A percentile compares a stretch with the other conserved stretches of the same genome.
These are phyloP conservation scores for Nipponia nippon DNA, from an alignment of 2,113 vertebrate genomes.

Conservation along the genomic window DNA sequence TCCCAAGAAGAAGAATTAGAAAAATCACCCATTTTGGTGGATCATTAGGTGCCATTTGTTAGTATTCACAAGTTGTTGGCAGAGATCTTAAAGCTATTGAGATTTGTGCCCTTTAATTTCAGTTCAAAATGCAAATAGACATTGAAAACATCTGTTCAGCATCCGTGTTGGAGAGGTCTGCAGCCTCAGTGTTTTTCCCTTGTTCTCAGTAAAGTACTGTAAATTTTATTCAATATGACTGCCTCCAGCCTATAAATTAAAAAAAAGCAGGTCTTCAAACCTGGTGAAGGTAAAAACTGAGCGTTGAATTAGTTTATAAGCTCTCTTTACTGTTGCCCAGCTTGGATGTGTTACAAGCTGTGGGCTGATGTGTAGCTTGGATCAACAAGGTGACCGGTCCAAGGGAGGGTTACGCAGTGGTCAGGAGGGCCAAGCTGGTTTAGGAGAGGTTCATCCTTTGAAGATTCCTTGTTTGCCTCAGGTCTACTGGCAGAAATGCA, in stretches of 20 bases:
- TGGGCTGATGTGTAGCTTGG: neutral
- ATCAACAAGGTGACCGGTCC: neutral
- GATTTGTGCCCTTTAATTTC: constrained; percentile 54
- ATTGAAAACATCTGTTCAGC: constrained; percentile 28
- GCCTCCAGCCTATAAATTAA: neutral
- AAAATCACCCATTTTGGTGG: neutral
- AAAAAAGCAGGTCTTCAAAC: neutral
- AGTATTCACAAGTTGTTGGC: neutral
- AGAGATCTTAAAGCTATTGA: neutral
- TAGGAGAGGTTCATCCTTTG: neutral
- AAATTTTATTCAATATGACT: neutral
- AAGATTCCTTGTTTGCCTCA: neutral
- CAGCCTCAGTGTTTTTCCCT: neutral
- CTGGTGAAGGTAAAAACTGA: neutral
- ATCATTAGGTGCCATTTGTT: constrained; percentile 13
- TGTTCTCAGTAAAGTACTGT: neutral
- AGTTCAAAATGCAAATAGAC: constrained; percentile 34
- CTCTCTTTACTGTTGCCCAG: neutral
- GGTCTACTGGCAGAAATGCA: neutral
- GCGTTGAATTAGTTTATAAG: neutral
- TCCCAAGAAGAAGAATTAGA: neutral
- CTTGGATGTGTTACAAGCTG: neutral
- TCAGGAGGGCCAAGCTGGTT: neutral
- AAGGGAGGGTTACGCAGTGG: neutral
- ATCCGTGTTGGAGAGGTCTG: neutral